phyloP scores from a whole-genome alignment of 2,888 invertebrate species.

The Coecobrya sp. region DNA sequence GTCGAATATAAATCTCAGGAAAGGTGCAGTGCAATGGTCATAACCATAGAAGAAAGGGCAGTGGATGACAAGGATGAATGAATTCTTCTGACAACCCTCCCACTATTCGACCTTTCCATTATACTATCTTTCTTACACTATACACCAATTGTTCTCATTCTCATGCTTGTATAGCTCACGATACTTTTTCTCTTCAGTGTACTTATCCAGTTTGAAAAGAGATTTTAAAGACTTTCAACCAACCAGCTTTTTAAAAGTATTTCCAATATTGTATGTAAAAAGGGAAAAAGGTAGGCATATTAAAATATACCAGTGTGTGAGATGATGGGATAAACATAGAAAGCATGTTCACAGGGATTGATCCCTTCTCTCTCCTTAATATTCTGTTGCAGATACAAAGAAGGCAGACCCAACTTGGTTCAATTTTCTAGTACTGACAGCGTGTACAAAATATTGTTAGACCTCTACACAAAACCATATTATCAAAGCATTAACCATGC shows the following conservation, averaged over 20 bases:
- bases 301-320: neutral
- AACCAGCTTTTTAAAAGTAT: slow-evolving; percentile 5
- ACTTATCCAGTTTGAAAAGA: neutral
- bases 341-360: neutral
- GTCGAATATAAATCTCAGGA: slow-evolving; percentile 77
- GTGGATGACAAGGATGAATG: slow-evolving; percentile 81
- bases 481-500: slow-evolving; percentile 36
- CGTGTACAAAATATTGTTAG: slow-evolving; percentile 63
- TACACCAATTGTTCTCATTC: slow-evolving; percentile 2
- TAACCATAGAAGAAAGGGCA: slow-evolving; percentile 61
- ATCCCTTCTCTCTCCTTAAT: neutral
- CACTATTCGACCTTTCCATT: slow-evolving; percentile 49
- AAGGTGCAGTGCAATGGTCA: slow-evolving; percentile 73
- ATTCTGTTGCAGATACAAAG: slow-evolving; percentile 2
- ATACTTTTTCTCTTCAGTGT: no score
- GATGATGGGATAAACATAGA: slow-evolving; percentile 38
- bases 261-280: neutral
- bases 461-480: slow-evolving; percentile 30
- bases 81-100: slow-evolving; percentile 79
- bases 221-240: slow-evolving; percentile 19
- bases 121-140: neutral
- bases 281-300: neutral
- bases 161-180: neutral
- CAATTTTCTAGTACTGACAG: slow-evolving; percentile 62
- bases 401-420: neutral